Conservation (phyloP, 2,888 invertebrate species). For the Tubulanus polymorphus region DNA sequence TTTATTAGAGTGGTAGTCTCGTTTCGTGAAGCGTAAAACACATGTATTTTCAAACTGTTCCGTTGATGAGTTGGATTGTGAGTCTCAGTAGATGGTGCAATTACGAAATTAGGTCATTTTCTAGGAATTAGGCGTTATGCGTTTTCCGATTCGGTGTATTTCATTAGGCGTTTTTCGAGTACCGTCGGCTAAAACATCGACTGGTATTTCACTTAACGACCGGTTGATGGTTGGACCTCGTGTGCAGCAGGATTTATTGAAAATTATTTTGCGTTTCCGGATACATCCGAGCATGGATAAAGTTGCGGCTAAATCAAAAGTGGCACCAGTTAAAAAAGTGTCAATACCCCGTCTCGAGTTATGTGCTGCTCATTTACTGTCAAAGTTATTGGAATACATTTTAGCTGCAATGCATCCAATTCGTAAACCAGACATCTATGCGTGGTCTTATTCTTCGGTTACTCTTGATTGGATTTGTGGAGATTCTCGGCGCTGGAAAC, state of each 20-base stretch:
- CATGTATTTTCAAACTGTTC: too few species aligned
- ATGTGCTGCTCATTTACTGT: not conserved
- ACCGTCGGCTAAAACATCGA: not conserved
- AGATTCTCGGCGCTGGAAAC: not conserved
- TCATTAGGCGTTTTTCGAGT: not conserved
- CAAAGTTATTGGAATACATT: not conserved
- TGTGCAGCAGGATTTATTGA: not conserved
- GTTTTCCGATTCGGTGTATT: too few species aligned
- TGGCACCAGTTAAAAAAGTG: not conserved
- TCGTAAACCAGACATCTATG: not conserved
- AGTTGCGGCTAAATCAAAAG: not conserved
- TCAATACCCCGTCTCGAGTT: not conserved
- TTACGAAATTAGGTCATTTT: not conserved
- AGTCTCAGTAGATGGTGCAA: not conserved
- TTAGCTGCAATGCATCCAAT: not conserved
- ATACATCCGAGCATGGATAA: not conserved
- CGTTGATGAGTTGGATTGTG: too few species aligned
- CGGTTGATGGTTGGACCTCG: not conserved
- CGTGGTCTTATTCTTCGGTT: not conserved
- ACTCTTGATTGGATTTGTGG: not conserved
- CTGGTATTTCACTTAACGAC: not conserved
- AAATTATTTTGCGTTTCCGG: not conserved
- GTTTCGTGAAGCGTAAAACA: too few species aligned
- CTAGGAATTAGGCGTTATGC: not conserved
- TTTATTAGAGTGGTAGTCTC: too few species aligned